Evolutionary conservation across 1,140 invertebrate genomes (phyloP), one percentile per base, ranked within the genome.

Genomic region (Drosophila grimshawi): DNA sequence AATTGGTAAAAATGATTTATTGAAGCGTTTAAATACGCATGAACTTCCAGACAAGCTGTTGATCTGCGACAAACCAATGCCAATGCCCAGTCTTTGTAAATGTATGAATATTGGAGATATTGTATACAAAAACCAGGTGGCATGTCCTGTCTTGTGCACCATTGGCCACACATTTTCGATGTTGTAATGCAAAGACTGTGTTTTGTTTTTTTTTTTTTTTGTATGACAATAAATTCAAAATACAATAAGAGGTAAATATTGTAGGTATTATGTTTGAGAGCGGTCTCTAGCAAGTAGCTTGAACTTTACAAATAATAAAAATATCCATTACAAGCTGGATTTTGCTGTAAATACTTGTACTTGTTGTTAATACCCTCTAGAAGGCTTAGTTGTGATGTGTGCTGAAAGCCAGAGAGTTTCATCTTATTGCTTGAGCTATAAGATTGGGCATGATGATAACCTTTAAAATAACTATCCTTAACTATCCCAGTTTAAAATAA

Each of bases 51-150:
- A 63, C 72, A 83, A 80, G 51, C 76, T 80, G 78, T 39, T 73
- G 77, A 49, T 67, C 67, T 63, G 65, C 59, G 57, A 66, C 65
- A 67, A 53, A 63, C 62, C 64, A 65, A 49, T 79, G 70, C 33
- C 43, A 43, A 52, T n/a, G 2, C 29, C 29, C 46, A 30, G 5
- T 19, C 19, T 1, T 0, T 19, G 19, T n/a, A 3, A 5, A 61
- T 57, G 41, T 27, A 55, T 62, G 65, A 55, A 69, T 51, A 70
- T 75, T 74, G 1, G 57, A 82, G 66, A 67, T 70, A 83, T 80
- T 78, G 66, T 69, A 65, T 68, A 71, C 53, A 64, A 70, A 70
- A 78, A 80, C 77, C 83, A 88, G 83, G 83, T 88, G 83, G 83
- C 48, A 56, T 69, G 64, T 89, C 80, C 80, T 80, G 85, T 11